phyloP scores from a whole-genome alignment of 2,888 invertebrate genomes.

The Bombylius discolor region DNA sequence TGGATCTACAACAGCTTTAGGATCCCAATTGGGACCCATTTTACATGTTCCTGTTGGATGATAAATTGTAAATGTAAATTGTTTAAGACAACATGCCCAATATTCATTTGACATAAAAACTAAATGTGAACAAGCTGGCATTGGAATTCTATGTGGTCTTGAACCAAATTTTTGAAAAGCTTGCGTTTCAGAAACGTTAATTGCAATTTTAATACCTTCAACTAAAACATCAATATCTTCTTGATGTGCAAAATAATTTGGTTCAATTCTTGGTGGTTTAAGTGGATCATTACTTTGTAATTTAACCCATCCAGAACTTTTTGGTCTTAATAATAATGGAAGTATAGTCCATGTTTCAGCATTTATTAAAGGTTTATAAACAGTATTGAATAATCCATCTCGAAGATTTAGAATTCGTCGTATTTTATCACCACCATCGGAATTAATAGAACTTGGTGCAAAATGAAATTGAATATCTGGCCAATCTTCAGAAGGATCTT shows the following conservation, averaged over 20 bases:
- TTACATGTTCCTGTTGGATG: constrained; percentile 77
- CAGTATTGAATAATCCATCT: constrained; percentile 70
- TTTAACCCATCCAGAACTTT: constrained; percentile 76
- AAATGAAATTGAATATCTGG: constrained; percentile 84
- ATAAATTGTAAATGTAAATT: constrained; percentile 71
- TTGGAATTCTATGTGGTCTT: constrained; percentile 59
- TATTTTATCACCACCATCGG: constrained; percentile 70
- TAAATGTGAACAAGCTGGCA: constrained; percentile 69
- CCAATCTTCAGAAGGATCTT: constrained; percentile 61
- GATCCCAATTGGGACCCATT: constrained; percentile 69
- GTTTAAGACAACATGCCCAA: constrained; percentile 74
- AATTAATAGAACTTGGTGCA: constrained; percentile 69
- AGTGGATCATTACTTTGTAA: constrained; percentile 68
- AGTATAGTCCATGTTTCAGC: constrained; percentile 76
- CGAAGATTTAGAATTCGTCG: constrained; percentile 59
- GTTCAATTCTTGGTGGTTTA: constrained; percentile 73
- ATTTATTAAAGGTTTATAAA: constrained; percentile 66
- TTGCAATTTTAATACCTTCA: constrained; percentile 73
- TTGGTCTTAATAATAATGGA: constrained; percentile 69
- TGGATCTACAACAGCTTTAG: constrained; percentile 66
- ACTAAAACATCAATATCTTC: constrained; percentile 66
- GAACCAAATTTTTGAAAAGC: constrained; percentile 74
- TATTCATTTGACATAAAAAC: constrained; percentile 65
- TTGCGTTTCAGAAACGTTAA: constrained; percentile 63
- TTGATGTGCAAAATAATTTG: constrained; percentile 81